Evolutionary conservation across 2,888 invertebrate genomes (phyloP).

Genomic region (Aphodius granarius): DNA sequence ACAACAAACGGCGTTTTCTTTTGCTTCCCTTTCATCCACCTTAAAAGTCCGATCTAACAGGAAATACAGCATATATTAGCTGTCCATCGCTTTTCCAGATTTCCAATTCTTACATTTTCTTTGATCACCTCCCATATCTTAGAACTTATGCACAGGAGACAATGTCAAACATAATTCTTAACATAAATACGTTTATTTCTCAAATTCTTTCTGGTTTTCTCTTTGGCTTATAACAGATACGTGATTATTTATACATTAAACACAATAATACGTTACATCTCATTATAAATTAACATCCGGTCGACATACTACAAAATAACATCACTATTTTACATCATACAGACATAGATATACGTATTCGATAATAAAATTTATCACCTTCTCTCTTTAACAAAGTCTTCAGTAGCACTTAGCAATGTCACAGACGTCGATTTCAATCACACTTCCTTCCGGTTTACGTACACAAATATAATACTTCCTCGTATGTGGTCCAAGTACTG

Average conservation of each 20-base stretch:
- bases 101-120: too few species aligned
- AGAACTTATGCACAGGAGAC: too few species aligned
- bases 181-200: not conserved
- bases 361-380: slow-evolving; percentile 13
- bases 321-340: not conserved
- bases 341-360: not conserved
- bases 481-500: not conserved
- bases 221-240: slow-evolving; percentile 6
- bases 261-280: not conserved
- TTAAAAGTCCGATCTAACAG: too few species aligned
- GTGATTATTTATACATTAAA: not conserved
- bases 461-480: not conserved
- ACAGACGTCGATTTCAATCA: not conserved
- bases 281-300: slow-evolving; percentile 1
- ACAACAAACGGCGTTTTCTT: too few species aligned
- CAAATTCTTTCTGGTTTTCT: not conserved
- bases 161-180: not conserved
- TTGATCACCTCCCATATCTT: too few species aligned
- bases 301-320: not conserved
- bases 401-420: not conserved
- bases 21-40: too few species aligned
- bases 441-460: not conserved
- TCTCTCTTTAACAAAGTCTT: too few species aligned
- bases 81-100: too few species aligned
- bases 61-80: too few species aligned